phyloP scores from a whole-genome alignment of 2,888 invertebrate genomes.

The Rhingia campestris region DNA sequence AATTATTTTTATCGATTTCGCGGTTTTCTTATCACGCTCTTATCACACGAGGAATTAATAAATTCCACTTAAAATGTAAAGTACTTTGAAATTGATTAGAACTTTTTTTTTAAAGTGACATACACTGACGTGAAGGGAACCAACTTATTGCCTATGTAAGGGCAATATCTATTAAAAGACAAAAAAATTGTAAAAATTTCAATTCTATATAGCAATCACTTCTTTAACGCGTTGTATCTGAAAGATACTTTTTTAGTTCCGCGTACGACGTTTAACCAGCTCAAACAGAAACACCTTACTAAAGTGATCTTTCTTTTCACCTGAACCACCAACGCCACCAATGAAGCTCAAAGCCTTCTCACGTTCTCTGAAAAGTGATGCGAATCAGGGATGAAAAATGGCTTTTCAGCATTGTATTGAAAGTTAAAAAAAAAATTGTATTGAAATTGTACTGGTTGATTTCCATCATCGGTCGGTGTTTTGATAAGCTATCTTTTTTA shows the following conservation, averaged over 20 bases:
- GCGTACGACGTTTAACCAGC: conserved; percentile 43
- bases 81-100: conserved; percentile 8
- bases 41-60: conserved; percentile 56
- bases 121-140: too few species aligned
- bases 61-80: conserved; percentile 6
- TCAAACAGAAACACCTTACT: conserved; percentile 51
- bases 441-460: too few species aligned
- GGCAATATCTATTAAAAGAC: too few species aligned
- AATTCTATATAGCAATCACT: too few species aligned
- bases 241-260: conserved; percentile 18
- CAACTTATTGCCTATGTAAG: too few species aligned
- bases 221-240: background rate
- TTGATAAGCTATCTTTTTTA: too few species aligned
- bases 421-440: too few species aligned
- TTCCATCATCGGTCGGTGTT: too few species aligned
- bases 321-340: conserved; percentile 5
- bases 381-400: too few species aligned
- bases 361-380: background rate
- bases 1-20: conserved; percentile 49
- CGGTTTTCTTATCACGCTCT: conserved; percentile 50
- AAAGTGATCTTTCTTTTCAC: conserved; percentile 64
- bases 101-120: background rate
- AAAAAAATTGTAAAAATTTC: too few species aligned
- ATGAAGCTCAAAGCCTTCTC: background rate
- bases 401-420: too few species aligned